Evolutionary conservation across 2,797 vertebrate genomes (phyloP), one percentile per base, ranked within the genome.

Genomic region (Hyperoplus immaculatus): DNA sequence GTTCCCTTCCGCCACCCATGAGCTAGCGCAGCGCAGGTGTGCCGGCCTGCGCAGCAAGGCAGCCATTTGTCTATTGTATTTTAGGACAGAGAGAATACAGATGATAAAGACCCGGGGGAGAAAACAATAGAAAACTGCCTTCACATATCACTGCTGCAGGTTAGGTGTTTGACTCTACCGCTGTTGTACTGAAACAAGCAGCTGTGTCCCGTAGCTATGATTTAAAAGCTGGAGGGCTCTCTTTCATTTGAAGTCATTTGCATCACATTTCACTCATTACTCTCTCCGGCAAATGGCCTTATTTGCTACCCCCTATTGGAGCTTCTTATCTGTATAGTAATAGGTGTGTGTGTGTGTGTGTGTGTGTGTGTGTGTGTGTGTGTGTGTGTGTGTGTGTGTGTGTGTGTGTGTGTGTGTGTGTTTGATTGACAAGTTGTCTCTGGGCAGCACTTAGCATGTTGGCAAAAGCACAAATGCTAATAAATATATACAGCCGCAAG

Each of bases 21-120:
- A 89, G 54, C 64, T 88, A 88, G 8, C 89, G 77, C 86, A 68
- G 81, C 49, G 8, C 88, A 92, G 87, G 90, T 92, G 87, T 91
- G 88, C 84, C 14, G 81, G 70, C 77, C 77, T 85, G 83, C 82
- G 80, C 77, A 80, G 68, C 43, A 67, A 57, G 78, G 75, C 85
- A 75, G 88, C 78, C 75, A 88, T 90, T 89, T 90, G 91, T 92
- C 72, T 54, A 58, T 79, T 84, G 83, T 80, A 69, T 87, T 88
- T 43, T 46, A 60, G 69, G 80, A 69, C 69, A 58, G 75, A 61
- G 59, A 54, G 78, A 78, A 69, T 78, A 50, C 75, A 77, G 91
- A 81, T 69, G 76, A 73, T 51, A 1, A 29, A 42, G 62, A 84
- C 53, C 76, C 14, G 16, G n/a, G 36, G 62, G 21, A 11, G 47